phyloP scores from a whole-genome alignment of 2,797 vertebrate genomes.

The Enteromius unitaeniatus region DNA sequence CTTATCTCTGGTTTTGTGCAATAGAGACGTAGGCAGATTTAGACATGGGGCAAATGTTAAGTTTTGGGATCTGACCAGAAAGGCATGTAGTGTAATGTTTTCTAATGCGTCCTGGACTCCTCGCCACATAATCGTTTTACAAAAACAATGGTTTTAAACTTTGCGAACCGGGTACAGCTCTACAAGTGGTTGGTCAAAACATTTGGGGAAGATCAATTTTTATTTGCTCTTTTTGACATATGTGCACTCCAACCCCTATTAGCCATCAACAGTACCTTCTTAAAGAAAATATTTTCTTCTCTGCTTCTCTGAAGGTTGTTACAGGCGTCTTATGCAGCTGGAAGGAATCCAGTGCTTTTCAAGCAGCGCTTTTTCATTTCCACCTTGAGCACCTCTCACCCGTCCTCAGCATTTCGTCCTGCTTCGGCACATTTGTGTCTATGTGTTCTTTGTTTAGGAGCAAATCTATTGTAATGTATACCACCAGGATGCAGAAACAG shows the following conservation, averaged over 20 bases:
- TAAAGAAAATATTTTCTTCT: constrained; percentile 58
- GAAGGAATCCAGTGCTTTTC: constrained; percentile 69
- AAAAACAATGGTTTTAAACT: neutral
- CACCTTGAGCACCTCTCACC: constrained; percentile 53
- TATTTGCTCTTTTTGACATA: neutral
- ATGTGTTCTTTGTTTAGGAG: constrained; percentile 60
- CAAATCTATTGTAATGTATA: constrained; percentile 63
- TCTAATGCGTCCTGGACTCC: neutral
- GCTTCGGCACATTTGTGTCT: constrained; percentile 55
- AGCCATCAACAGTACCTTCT: constrained; percentile 55
- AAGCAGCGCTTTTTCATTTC: constrained; percentile 65
- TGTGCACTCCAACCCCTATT: constrained; percentile 15
- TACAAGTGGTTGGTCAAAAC: neutral
- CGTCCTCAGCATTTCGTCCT: constrained; percentile 37
- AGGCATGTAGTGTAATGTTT: neutral
- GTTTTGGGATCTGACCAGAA: neutral
- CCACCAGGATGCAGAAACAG: constrained; percentile 59
- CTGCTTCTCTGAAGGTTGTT: constrained; percentile 61
- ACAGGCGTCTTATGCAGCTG: constrained; percentile 60
- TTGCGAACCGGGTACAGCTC: neutral
- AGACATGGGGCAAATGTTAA: neutral
- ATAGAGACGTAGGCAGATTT: neutral
- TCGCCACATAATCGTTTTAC: neutral
- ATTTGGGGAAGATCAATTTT: neutral
- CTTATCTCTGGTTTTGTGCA: neutral